These are phyloP conservation scores for Antennarius maculatus DNA, from an alignment of 2,797 vertebrate species.

Conservation along the genomic window DNA sequence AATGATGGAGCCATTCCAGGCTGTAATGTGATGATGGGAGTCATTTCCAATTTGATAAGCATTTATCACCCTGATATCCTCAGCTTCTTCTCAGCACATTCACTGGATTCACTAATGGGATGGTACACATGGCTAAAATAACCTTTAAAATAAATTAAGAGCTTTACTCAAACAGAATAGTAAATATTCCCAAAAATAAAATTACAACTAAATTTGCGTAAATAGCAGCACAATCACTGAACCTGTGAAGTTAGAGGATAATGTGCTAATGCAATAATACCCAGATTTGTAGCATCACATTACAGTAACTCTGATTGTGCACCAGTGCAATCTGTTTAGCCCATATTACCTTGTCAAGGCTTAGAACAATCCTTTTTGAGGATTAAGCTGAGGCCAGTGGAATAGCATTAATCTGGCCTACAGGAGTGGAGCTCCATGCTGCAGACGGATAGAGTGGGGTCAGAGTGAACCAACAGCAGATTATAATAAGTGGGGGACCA, in stretches of 20 bases:
- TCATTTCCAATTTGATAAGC: conserved; percentile 62
- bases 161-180: not conserved
- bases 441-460: conserved; percentile 39
- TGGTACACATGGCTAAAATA: not conserved
- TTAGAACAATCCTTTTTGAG: conserved; percentile 79
- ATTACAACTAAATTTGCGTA: not conserved
- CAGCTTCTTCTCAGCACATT: conserved; percentile 28
- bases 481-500: conserved; percentile 36
- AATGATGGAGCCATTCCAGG: conserved; percentile 58
- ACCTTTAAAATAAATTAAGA: not conserved
- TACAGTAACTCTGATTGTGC: conserved; percentile 66
- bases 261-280: conserved; percentile 70
- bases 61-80: conserved; percentile 44
- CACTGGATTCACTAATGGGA: conserved; percentile 26
- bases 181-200: not conserved
- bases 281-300: conserved; percentile 74
- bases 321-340: conserved; percentile 74
- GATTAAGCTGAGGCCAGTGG: conserved; percentile 74
- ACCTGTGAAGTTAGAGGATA: conserved; percentile 60
- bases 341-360: conserved; percentile 74
- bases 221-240: conserved; percentile 8
- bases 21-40: conserved; percentile 56
- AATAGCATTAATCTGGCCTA: conserved; percentile 73
- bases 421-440: conserved; percentile 41
- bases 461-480: conserved; percentile 44